Evolutionary conservation across 2,888 invertebrate species (phyloP), one percentile per base, ranked within the genome.

Genomic region (Scaeva pyrastri): DNA sequence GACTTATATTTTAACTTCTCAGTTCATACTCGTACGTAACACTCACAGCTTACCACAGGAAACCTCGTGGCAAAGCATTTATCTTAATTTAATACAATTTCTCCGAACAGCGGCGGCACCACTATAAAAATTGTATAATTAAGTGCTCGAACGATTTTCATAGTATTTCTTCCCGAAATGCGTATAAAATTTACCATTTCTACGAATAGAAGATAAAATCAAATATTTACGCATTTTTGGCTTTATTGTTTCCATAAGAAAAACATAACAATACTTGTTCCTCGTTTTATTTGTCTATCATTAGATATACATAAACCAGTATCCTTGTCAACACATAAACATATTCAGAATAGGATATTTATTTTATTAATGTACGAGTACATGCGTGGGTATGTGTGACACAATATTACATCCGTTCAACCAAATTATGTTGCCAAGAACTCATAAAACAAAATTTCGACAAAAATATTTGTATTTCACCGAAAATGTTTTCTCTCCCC

Each of bases 401-500:
- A 31, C 31, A 31, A 41, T 23, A 6, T 58, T 12, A 16, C 11
- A 26, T 55, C 0, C n/a, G 16, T 31, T 56, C 31, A 58, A 58
- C 58, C 58, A 16, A 39, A 56, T 21, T 58, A 19, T 39, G 39
- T 39, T 11, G 16, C 7, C 58, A 58, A 58, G 12, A 58, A 39
- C 39, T n/a, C 39, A n/a, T 14, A 58, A 8, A 6, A 6, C 56
- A 36, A 58, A 58, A 58, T 16, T 16, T 16, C n/a, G 21, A 7
- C 7, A 41, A 21, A 60, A 60, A 60, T 60, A 60, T 60, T 60
- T 60, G 21, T 60, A 14, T 41, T 60, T 41, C 19, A 39, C 21
- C 21, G 8, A 26, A 60, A 60, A 21, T 60, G 21, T 60, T 31
- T 21, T n/a, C 2, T 21, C 19, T 12, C 19, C 8, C 5, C 5